phyloP scores from a whole-genome alignment of 2,113 vertebrate species.

The Ia io region DNA sequence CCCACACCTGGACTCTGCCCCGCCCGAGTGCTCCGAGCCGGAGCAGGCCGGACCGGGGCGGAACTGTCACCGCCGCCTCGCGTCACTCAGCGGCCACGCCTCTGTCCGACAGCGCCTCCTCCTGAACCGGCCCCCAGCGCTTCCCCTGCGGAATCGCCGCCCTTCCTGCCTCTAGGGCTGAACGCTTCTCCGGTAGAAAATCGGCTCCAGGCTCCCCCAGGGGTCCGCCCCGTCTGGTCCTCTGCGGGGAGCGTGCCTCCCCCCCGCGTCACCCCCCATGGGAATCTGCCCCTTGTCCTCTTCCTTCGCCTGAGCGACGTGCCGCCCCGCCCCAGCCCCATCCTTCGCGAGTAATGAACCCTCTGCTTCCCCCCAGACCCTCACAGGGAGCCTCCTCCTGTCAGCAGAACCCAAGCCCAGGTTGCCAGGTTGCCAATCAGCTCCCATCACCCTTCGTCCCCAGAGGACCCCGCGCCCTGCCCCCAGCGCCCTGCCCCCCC shows the following conservation, averaged over 20 bases:
- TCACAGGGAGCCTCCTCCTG: neutral
- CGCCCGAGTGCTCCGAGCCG: neutral
- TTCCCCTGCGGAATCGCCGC: neutral
- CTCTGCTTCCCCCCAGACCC: neutral
- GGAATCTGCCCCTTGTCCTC: neutral
- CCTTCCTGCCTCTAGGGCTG: neutral
- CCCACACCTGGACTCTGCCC: neutral
- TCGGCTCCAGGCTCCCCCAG: neutral
- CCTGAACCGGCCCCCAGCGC: neutral
- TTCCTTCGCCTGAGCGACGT: neutral
- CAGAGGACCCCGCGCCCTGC: neutral
- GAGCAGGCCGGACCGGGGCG: neutral
- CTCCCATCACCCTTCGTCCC: neutral
- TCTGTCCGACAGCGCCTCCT: neutral
- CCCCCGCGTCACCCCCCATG: neutral
- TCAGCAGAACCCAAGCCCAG: neutral
- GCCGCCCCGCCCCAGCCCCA: neutral
- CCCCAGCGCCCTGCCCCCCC: neutral
- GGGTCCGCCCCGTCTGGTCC: neutral
- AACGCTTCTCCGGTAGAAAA: neutral
- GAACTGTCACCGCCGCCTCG: neutral
- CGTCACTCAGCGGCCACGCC: slow-evolving; percentile 43
- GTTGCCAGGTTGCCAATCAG: neutral
- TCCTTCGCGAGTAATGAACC: neutral
- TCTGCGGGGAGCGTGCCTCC: neutral